Base-by-base conservation (phyloP, 2,797 vertebrate genomes). In the Dipus sagitta region DNA sequence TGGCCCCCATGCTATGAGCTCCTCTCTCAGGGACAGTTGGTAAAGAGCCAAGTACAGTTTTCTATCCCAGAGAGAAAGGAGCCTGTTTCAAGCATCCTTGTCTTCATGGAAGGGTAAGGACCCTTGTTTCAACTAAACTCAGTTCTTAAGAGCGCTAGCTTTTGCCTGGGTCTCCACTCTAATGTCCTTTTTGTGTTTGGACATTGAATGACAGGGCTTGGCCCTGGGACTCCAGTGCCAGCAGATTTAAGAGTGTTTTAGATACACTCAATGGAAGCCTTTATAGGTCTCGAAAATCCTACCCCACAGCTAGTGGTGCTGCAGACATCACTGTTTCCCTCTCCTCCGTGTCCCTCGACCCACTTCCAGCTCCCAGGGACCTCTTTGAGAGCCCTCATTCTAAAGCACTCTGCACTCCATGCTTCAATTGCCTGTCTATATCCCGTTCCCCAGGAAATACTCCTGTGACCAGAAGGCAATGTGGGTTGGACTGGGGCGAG, bases 381-480 rank as follows among this genome's bases (percentile, higher is more conserved):
- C 4, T 0, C 60, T 58, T 60, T 34, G 9, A 18, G 58, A 86
- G 18, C 11, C 23, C 32, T 24, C 62, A 54, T 24, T 28, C 47
- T 24, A 28, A 7, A 47, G n/a, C 24, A 12, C 54, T 34, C 24
- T n/a, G 71, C 28, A 75, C n/a, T 85, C 28, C 15, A 4, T 3
- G 0, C 17, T 32, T 81, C 71, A 18, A 5, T 8, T 7, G 6
- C 67, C n/a, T 34, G 26, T 14, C 26, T 0, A 0, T 26, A 7
- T 86, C 68, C n/a, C 47, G 47, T 32, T 42, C 0, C 1, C 23
- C 60, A 67, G 14, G 3, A 1, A 65, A 6, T 4, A 1, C 26
- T 67, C 12, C n/a, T 60, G 17, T 32, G 20, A 23, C 13, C 24
- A 1, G 38, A n/a, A 60, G 54, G 30, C 13, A 52, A 4, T 11